Percentiles rank a stretch among this genome's conserved stretches.
Evolutionary conservation across 2,888 invertebrate genomes (phyloP).

Genomic region (Coecobrya sp.): DNA sequence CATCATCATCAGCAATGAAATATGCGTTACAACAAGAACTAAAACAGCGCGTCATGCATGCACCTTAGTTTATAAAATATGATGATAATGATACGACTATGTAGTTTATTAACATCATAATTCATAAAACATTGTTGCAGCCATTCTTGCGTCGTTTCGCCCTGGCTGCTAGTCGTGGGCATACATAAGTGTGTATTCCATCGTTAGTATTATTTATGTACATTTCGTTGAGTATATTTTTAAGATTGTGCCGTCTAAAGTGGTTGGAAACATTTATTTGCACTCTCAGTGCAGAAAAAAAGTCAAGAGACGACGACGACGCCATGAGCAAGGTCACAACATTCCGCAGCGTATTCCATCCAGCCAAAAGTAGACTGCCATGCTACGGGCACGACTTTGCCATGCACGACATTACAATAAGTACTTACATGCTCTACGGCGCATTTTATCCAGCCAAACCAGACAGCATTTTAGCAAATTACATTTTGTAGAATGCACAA

Average conservation of each 20-base stretch:
- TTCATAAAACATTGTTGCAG: conserved; percentile 6
- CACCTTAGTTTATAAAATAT: neutral
- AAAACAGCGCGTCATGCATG: neutral
- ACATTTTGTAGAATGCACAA: neutral
- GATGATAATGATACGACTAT: neutral
- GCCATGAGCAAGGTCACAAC: conserved; percentile 67
- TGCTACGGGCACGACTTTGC: neutral
- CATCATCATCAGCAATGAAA: neutral
- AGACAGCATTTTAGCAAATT: neutral
- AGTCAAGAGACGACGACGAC: conserved; percentile 30
- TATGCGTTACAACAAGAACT: neutral
- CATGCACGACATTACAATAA: neutral
- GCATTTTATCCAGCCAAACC: neutral
- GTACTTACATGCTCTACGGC: neutral
- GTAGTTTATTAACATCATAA: neutral
- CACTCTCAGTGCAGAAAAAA: conserved; percentile 7
- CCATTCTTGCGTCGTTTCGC: neutral
- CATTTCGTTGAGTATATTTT: too few relatives aligned
- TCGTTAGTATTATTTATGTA: too few relatives aligned
- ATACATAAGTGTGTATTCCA: too few relatives aligned
- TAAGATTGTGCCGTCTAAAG: neutral
- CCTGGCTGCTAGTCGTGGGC: too few relatives aligned
- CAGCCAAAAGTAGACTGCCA: neutral
- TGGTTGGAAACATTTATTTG: neutral
- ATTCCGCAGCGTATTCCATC: conserved; percentile 44